Base-by-base conservation (phyloP, 2,113 vertebrate genomes). In the Lutjanus erythropterus region DNA sequence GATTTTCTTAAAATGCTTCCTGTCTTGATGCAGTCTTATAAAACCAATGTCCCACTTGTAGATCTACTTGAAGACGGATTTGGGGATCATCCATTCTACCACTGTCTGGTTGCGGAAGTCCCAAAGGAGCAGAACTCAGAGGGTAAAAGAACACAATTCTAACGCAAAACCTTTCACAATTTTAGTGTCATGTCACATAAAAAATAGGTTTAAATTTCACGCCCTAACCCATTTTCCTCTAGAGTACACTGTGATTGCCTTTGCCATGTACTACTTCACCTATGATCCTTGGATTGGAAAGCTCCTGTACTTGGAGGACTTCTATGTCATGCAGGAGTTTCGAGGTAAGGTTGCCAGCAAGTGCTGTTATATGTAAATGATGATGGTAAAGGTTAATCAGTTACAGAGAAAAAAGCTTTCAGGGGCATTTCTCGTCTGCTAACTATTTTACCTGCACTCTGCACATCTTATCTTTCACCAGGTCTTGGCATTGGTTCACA, bases 201-300 rank as follows among this genome's bases (percentile, higher is more conserved):
- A 37, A 35, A 3, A 9, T 2, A 31, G 12, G 29, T n/a, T 18
- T 39, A 23, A 47, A 65, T 10, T 62, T 2, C 5, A 53, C n/a
- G 27, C 18, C 9, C 2, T 0, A 58, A 37, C 56, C 39, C 56
- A 3, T 59, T 84, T 60, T 84, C 23, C 72, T 80, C 9, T 23
- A 93, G 95, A 84, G 14, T 75, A 90, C 78, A 71, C 80, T 44
- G 86, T 92, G 29, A 80, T 94, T 81, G 93, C 81, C 39, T 96
- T 96, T 85, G 94, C 94, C 27, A 97, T 93, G 89, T 95, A 96
- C 86, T 96, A 95, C 69, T 95, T 94, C 81, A 96, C 91, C 9
- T 96, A 96, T 7, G 90, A 96, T 71, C 92, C 94, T 37, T 94
- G 94, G 94, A 93, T 89, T 85, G 95, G 95, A 71, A 96, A 95